These are phyloP conservation scores for Probosciger aterrimus DNA, from an alignment of 2,113 vertebrate genomes.

Conservation along the genomic window DNA sequence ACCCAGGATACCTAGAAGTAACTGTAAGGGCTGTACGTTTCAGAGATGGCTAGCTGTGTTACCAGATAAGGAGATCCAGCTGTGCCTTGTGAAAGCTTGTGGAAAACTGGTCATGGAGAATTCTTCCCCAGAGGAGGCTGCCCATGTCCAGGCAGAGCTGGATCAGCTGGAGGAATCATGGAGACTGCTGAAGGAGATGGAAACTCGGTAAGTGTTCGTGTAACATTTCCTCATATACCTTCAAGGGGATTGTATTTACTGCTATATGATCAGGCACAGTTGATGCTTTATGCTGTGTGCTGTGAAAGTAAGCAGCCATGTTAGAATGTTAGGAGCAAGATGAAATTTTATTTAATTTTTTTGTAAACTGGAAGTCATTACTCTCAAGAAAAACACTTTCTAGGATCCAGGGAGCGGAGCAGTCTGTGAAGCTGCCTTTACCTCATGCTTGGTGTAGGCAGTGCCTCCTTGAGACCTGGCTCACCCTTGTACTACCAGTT, in stretches of 20 bases:
- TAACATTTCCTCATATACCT: background rate
- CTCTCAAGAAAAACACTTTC: background rate
- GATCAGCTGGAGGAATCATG: constrained; percentile 74
- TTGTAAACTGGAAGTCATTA: background rate
- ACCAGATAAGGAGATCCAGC: constrained; percentile 85
- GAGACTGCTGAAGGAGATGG: constrained; percentile 33
- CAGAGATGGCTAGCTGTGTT: constrained; percentile 84
- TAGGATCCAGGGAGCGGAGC: background rate
- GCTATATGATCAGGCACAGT: background rate
- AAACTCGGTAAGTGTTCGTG: constrained; percentile 46
- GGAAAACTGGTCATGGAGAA: constrained; percentile 77
- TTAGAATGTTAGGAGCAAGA: background rate
- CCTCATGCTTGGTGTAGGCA: background rate
- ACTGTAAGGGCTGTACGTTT: constrained; percentile 43
- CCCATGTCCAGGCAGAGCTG: constrained; percentile 77
- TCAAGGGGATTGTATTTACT: background rate
- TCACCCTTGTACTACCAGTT: background rate
- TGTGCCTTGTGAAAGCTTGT: constrained; percentile 77
- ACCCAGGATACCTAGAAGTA: constrained; percentile 16
- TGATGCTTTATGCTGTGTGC: background rate
- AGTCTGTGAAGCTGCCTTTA: background rate
- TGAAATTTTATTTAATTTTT: background rate
- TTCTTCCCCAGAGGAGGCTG: constrained; percentile 83
- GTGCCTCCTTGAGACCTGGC: background rate
- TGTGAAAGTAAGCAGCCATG: background rate